Percentiles rank a stretch among this genome's conserved stretches.
Conservation (phyloP, 1,140 invertebrate genomes). For the Rhyzopertha dominica region DNA sequence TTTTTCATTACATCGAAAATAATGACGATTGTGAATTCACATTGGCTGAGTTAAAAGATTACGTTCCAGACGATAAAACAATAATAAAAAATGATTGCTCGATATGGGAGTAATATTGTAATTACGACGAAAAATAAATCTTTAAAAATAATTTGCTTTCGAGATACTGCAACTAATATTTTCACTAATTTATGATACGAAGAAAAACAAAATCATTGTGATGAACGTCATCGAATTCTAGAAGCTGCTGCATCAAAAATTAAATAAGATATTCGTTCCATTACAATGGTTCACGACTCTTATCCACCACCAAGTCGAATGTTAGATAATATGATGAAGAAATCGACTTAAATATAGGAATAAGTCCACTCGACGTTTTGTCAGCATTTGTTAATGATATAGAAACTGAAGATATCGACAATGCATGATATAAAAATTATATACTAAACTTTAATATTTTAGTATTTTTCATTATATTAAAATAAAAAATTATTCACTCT, state of each 20-base stretch:
- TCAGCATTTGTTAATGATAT: slow-evolving; percentile 7
- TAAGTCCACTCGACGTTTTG: slow-evolving; percentile 11
- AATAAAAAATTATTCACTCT: slow-evolving; percentile 5
- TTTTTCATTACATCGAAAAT: slow-evolving; percentile 42
- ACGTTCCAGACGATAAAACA: slow-evolving; percentile 40
- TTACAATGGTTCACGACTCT: not conserved
- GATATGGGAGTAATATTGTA: slow-evolving; percentile 39
- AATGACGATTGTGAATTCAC: slow-evolving; percentile 32
- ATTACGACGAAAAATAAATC: slow-evolving; percentile 38
- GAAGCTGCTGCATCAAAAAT: slow-evolving; percentile 13
- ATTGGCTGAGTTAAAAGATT: slow-evolving; percentile 39
- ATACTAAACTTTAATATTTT: too few relatives aligned
- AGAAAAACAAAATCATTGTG: slow-evolving; percentile 2
- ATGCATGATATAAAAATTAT: slow-evolving; percentile 3
- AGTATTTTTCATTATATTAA: slow-evolving; percentile 3
- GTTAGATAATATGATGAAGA: slow-evolving; percentile 14
- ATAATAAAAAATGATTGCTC: slow-evolving; percentile 39
- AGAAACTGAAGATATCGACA: slow-evolving; percentile 11
- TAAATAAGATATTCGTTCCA: slow-evolving; percentile 8
- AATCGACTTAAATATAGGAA: too few relatives aligned
- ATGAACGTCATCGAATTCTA: slow-evolving; percentile 1
- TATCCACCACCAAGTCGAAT: slow-evolving; percentile 11
- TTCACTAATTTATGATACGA: slow-evolving; percentile 25
- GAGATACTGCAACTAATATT: slow-evolving; percentile 24
- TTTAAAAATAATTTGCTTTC: slow-evolving; percentile 29